These are phyloP conservation scores for Conger conger DNA, from an alignment of 2,113 vertebrate species.

Conservation along the genomic window DNA sequence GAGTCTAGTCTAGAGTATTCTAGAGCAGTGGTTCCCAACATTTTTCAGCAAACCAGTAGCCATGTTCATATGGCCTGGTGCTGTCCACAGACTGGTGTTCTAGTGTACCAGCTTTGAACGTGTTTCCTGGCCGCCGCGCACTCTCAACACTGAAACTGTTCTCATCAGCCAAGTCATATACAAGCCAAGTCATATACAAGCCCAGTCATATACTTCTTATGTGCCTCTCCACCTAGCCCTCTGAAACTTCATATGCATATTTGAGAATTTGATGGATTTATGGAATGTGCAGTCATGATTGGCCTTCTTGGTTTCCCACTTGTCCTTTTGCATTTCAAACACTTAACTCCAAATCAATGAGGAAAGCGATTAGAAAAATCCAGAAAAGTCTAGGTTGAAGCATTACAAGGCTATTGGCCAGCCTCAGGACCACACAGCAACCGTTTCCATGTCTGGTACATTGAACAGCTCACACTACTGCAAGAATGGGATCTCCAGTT, in stretches of 20 bases:
- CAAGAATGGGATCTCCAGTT: no score
- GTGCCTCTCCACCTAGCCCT: not conserved
- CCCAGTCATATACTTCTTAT: no score
- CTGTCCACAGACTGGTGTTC: no score
- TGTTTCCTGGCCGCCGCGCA: not conserved
- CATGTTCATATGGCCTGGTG: no score
- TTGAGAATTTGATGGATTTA: no score
- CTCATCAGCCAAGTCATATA: not conserved
- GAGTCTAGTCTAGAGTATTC: not conserved
- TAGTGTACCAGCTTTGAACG: no score
- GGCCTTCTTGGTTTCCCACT: not conserved
- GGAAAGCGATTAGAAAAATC: not conserved
- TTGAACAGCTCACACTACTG: no score
- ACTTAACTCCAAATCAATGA: not conserved
- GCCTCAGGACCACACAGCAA: not conserved
- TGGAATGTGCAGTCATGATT: not conserved
- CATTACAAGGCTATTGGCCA: no score
- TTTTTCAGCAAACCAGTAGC: no score
- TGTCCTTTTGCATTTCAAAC: not conserved
- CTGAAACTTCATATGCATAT: not conserved
- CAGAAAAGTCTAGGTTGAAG: not conserved
- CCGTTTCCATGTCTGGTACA: not conserved
- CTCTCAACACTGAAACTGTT: not conserved
- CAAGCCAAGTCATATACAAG: no score
- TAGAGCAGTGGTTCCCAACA: no score